Evolutionary conservation across 2,113 vertebrate genomes (phyloP).

Genomic region (Triplophysa siluroides): DNA sequence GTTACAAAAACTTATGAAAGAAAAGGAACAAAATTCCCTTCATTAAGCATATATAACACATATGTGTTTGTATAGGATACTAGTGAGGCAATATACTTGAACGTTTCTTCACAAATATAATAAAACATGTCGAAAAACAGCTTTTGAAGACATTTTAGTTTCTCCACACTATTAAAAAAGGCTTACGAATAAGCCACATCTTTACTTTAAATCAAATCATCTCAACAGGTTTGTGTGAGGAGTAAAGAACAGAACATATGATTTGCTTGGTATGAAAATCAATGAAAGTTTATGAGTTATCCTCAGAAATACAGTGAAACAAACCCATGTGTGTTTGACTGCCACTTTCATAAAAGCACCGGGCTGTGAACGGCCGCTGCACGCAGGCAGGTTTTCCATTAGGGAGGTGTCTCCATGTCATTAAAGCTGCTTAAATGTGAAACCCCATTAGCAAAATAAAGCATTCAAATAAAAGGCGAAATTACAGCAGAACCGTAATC

Average conservation of each 20-base stretch:
- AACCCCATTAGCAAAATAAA: slow-evolving; percentile 43
- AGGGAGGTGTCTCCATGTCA: slow-evolving; percentile 28
- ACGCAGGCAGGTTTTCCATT: slow-evolving; percentile 15
- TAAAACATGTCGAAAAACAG: too few relatives aligned
- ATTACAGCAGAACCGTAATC: slow-evolving; percentile 36
- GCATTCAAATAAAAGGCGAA: slow-evolving; percentile 37
- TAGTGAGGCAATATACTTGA: neutral
- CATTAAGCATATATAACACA: neutral
- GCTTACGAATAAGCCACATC: too few relatives aligned
- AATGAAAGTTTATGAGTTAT: too few relatives aligned
- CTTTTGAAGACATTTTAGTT: too few relatives aligned
- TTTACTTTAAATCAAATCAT: too few relatives aligned
- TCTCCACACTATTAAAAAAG: too few relatives aligned
- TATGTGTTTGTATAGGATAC: neutral
- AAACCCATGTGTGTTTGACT: slow-evolving; percentile 4
- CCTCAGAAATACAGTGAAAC: too few relatives aligned
- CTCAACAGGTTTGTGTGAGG: too few relatives aligned
- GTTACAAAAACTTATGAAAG: neutral
- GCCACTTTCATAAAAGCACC: slow-evolving; percentile 9
- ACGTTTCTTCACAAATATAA: too few relatives aligned
- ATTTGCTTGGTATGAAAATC: too few relatives aligned
- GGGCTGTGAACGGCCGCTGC: slow-evolving; percentile 2
- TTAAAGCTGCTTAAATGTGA: slow-evolving; percentile 30
- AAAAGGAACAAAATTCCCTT: neutral
- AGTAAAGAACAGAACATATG: too few relatives aligned